Conservation (phyloP, 2,797 vertebrate species). For the Sebastes oblongus region DNA sequence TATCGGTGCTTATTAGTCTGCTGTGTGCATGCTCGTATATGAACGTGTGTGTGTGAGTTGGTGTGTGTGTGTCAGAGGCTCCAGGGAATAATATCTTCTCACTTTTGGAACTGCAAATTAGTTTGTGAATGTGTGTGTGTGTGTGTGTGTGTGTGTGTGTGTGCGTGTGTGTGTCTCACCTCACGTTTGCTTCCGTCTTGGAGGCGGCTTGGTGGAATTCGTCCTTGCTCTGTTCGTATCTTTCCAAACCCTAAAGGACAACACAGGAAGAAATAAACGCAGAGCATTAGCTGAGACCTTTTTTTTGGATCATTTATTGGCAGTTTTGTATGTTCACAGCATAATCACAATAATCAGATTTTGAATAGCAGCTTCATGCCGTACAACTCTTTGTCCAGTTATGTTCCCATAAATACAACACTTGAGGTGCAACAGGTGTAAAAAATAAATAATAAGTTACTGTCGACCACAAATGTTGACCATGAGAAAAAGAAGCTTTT, state of each 20-base stretch:
- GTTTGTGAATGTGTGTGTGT: constrained; percentile 6
- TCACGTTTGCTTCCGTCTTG: constrained; percentile 64
- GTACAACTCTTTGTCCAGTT: neutral
- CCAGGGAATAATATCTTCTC: constrained; percentile 40
- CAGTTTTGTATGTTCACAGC: neutral
- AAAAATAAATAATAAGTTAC: neutral
- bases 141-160: neutral
- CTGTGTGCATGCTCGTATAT: constrained; percentile 9
- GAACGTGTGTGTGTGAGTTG: constrained; percentile 19
- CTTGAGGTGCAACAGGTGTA: neutral
- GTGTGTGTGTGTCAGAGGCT: constrained; percentile 20
- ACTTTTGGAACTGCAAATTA: constrained; percentile 45
- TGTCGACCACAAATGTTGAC: neutral
- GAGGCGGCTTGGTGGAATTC: constrained; percentile 74
- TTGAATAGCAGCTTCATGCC: neutral
- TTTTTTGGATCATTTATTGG: neutral
- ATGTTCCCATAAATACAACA: neutral
- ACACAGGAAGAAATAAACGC: constrained; percentile 19
- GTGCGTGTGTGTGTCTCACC: constrained; percentile 53
- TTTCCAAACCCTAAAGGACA: constrained; percentile 65
- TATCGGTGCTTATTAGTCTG: constrained; percentile 58
- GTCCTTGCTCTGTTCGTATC: constrained; percentile 69
- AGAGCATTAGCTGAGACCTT: neutral
- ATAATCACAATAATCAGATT: neutral
- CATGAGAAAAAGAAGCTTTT: neutral